Percentiles rank a stretch among this genome's conserved stretches.
Conservation (phyloP, 2,113 vertebrate genomes). For the Rutilus rutilus region DNA sequence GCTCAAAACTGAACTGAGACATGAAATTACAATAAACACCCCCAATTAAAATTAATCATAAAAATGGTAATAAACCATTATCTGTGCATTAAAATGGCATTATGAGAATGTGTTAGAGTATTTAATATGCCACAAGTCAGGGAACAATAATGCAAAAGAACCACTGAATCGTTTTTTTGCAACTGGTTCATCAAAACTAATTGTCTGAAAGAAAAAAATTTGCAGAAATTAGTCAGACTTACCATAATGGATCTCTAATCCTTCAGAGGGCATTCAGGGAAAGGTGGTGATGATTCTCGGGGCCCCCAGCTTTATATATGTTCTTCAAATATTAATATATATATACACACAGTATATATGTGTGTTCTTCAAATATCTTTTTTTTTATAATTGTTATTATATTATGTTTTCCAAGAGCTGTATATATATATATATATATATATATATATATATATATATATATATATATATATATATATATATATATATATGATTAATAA, state of each 20-base stretch:
- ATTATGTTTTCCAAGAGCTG: too few relatives aligned
- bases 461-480: too few relatives aligned
- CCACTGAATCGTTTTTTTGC: background rate
- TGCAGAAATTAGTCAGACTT: background rate
- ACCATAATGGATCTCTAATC: background rate
- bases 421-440: too few relatives aligned
- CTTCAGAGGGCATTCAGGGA: background rate
- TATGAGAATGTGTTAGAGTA: background rate
- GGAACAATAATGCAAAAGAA: background rate
- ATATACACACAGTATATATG: too few relatives aligned
- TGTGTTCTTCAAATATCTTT: too few relatives aligned
- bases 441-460: too few relatives aligned
- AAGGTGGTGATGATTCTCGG: too few relatives aligned
- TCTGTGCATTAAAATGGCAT: background rate
- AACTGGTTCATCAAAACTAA: conserved; percentile 12
- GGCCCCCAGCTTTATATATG: too few relatives aligned
- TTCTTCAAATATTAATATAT: too few relatives aligned
- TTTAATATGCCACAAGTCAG: background rate
- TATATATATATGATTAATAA: too few relatives aligned
- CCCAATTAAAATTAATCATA: background rate
- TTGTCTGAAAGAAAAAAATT: conserved; percentile 17
- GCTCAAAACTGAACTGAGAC: background rate
- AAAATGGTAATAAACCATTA: background rate
- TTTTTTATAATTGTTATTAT: too few relatives aligned
- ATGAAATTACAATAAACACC: background rate